Evolutionary conservation across 2,113 vertebrate genomes (phyloP).

Genomic region (Callopanchax toddi): DNA sequence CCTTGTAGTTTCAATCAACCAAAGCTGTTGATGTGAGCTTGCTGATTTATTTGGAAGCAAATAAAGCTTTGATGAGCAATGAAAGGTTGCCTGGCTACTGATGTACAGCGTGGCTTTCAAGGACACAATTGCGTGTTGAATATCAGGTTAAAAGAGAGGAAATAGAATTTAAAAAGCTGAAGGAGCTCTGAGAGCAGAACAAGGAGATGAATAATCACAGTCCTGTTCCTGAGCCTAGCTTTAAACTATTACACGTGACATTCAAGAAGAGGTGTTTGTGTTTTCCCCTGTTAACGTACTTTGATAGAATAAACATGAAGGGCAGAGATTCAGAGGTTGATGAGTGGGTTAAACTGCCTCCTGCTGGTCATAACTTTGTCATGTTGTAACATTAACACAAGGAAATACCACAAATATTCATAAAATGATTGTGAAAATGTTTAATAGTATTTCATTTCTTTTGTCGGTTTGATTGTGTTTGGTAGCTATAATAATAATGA

Average conservation of each 20-base stretch:
- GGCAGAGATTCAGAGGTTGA: conserved; percentile 4
- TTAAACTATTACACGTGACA: not conserved
- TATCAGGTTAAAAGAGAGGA: conserved; percentile 74
- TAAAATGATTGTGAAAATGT: not conserved
- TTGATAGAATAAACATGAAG: conserved; percentile 21
- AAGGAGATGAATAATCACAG: conserved; percentile 33
- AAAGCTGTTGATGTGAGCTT: conserved; percentile 38
- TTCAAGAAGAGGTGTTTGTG: conserved; percentile 4
- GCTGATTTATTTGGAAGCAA: conserved; percentile 84
- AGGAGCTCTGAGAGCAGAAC: conserved; percentile 39
- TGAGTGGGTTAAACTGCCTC: conserved; percentile 48
- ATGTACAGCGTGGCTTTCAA: conserved; percentile 83
- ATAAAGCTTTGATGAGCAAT: conserved; percentile 87
- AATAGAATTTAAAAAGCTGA: conserved; percentile 42
- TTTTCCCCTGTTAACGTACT: not conserved
- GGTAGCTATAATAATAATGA: no score
- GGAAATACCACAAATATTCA: not conserved
- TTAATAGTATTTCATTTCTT: no score
- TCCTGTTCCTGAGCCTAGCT: not conserved
- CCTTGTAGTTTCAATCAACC: conserved; percentile 24
- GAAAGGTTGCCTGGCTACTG: conserved; percentile 90
- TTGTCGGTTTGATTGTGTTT: no score
- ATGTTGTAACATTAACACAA: not conserved
- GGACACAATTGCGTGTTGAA: conserved; percentile 82
- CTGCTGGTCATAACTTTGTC: conserved; percentile 47